Evolutionary conservation across 2,888 invertebrate genomes (phyloP).

Genomic region (Theodoxus fluviatilis): DNA sequence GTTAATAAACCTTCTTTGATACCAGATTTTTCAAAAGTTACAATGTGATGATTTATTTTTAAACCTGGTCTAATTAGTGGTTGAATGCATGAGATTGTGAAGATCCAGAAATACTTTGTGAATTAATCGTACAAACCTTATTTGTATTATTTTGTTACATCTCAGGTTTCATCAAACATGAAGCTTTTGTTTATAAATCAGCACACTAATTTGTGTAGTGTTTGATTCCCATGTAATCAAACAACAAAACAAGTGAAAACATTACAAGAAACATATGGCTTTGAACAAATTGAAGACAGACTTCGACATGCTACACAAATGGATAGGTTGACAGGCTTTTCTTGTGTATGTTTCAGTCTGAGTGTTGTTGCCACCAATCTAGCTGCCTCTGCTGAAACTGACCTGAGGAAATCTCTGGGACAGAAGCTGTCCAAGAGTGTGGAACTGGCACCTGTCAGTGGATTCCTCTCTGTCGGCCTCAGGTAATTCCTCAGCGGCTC

Average conservation of each 20-base stretch:
- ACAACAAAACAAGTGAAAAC: not conserved
- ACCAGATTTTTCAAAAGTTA: too few species aligned
- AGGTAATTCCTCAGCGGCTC: constrained; percentile 32
- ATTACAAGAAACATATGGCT: not conserved
- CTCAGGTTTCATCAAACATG: too few species aligned
- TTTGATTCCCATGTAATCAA: too few species aligned
- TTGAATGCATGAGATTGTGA: too few species aligned
- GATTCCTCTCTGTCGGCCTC: constrained; percentile 32
- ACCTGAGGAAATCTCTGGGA: constrained; percentile 44
- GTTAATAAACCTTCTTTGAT: too few species aligned
- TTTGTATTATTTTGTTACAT: too few species aligned
- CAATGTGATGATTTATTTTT: too few species aligned
- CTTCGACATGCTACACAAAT: constrained; percentile 1
- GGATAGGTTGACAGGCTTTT: not conserved
- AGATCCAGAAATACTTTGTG: too few species aligned
- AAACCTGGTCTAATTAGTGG: too few species aligned
- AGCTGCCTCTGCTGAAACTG: constrained; percentile 39
- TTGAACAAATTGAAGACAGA: not conserved
- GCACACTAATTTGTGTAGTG: too few species aligned
- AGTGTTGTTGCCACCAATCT: constrained; percentile 48
- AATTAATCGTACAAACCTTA: too few species aligned
- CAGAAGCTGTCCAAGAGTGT: constrained; percentile 40
- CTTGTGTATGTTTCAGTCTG: constrained; percentile 39
- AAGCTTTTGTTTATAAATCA: too few species aligned
- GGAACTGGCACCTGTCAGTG: constrained; percentile 25